Conservation (phyloP, 2,113 vertebrate genomes). For the Pangasianodon gigas region DNA sequence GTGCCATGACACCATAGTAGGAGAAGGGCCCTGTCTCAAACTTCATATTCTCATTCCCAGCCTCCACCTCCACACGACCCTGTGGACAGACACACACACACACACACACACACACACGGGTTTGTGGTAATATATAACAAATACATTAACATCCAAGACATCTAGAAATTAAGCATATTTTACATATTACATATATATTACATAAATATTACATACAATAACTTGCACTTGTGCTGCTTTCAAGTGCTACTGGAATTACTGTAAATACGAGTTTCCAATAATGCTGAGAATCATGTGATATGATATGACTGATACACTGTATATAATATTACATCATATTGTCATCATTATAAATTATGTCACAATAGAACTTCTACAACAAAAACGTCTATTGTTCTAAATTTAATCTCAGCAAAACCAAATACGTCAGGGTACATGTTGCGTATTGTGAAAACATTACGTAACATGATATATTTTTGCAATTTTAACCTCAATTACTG, state of each 20-base stretch:
- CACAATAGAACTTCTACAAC: not conserved
- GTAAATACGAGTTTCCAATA: not conserved
- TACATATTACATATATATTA: not conserved
- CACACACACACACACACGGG: not conserved
- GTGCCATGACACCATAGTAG: constrained; percentile 90
- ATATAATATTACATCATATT: not conserved
- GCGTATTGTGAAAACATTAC: not conserved
- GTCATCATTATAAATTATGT: not conserved
- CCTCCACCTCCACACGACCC: constrained; percentile 96
- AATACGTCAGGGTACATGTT: not conserved
- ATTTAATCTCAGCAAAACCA: not conserved
- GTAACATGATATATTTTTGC: too few species aligned
- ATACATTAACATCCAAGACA: not conserved
- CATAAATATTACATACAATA: not conserved
- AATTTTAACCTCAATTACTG: not conserved
- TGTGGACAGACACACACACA: constrained; percentile 56
- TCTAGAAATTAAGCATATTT: not conserved
- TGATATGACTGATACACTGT: too few species aligned
- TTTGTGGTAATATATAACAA: not conserved
- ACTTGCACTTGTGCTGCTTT: not conserved
- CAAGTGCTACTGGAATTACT: not conserved
- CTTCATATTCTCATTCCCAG: constrained; percentile 96
- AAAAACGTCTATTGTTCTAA: not conserved
- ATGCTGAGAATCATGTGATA: not conserved
- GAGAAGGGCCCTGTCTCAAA: constrained; percentile 95